These are phyloP conservation scores for Sylvilagus floridanus DNA, from an alignment of 2,797 vertebrate genomes.

Conservation along the genomic window DNA sequence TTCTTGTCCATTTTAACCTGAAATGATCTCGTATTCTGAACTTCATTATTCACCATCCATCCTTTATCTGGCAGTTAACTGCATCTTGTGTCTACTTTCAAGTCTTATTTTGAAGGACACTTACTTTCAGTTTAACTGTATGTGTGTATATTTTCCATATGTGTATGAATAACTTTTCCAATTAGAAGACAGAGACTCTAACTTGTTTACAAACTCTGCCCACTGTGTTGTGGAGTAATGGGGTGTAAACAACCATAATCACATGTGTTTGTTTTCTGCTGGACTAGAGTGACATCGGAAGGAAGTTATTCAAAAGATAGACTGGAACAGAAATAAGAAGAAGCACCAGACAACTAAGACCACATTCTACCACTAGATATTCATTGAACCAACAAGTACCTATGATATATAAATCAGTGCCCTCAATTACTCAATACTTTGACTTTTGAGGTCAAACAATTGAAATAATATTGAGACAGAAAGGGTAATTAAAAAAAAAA, in stretches of 20 bases:
- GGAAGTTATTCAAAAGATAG: background rate
- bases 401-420: background rate
- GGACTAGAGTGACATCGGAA: background rate
- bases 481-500: background rate
- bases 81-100: background rate
- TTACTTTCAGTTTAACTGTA: background rate
- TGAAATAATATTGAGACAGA: background rate
- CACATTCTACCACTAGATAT: background rate
- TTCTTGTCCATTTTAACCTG: too few relatives aligned
- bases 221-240: background rate
- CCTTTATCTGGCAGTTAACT: background rate
- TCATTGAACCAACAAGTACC: background rate
- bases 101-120: background rate
- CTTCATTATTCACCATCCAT: background rate
- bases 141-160: background rate
- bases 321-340: background rate
- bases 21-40: constrained; percentile 8
- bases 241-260: background rate
- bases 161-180: background rate
- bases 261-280: background rate
- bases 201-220: background rate
- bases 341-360: background rate
- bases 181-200: background rate
- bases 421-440: background rate
- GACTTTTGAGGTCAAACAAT: background rate